Conservation (phyloP, 2,113 vertebrate genomes). For the Haemorhous mexicanus region DNA sequence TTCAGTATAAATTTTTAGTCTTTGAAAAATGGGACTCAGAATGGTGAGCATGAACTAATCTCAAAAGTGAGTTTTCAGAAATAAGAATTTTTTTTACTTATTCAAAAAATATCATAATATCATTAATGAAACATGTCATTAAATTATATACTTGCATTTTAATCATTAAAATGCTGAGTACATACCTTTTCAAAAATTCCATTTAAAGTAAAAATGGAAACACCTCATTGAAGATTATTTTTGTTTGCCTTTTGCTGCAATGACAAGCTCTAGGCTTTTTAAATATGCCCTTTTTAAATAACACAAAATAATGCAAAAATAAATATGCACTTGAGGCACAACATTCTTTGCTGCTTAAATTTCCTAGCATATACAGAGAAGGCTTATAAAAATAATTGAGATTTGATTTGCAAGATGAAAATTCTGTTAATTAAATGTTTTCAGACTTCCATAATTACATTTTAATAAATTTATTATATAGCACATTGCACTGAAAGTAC, state of each 20-base stretch:
- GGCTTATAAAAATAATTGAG: not conserved
- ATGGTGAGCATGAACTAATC: not conserved
- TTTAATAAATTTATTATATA: not conserved
- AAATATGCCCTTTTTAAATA: not conserved
- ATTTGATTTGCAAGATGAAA: not conserved
- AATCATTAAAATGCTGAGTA: not conserved
- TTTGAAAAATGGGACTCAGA: not conserved
- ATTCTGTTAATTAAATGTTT: not conserved
- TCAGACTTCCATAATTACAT: not conserved
- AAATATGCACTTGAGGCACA: not conserved
- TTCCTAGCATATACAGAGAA: not conserved
- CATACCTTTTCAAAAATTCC: not conserved
- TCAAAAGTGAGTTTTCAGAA: not conserved
- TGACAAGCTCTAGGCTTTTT: not conserved
- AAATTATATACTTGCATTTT: not conserved
- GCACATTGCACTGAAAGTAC: not conserved
- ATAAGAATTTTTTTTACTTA: not conserved
- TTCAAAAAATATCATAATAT: not conserved
- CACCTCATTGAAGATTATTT: not conserved
- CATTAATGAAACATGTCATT: too few relatives aligned
- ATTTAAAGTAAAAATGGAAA: not conserved
- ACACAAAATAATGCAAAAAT: not conserved
- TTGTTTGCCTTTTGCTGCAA: slow-evolving; percentile 6
- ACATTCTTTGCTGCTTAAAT: not conserved
- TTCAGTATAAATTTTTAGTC: not conserved